phyloP scores from a whole-genome alignment of 2,888 invertebrate species.

The Ectemnius continuus region DNA sequence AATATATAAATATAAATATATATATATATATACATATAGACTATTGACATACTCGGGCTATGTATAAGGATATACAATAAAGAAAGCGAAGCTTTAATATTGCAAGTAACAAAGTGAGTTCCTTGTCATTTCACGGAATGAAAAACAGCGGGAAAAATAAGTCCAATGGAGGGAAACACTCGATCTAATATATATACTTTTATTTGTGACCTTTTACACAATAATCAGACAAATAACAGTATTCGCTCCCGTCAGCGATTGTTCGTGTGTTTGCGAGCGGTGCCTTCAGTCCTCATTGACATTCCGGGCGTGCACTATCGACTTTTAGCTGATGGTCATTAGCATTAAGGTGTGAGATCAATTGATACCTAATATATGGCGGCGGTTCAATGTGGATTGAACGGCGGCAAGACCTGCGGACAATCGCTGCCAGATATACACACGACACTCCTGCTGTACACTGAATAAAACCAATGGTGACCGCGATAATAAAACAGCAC shows the following conservation, averaged over 20 bases:
- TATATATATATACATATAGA: constrained; percentile 52
- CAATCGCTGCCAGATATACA: background rate
- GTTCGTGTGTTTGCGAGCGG: constrained; percentile 45
- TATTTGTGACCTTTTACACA: constrained; percentile 74
- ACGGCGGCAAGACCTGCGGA: background rate
- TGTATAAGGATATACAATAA: constrained; percentile 74
- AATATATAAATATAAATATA: constrained; percentile 42
- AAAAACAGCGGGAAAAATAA: background rate
- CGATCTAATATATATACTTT: constrained; percentile 51
- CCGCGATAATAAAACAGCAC: background rate
- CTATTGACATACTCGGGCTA: constrained; percentile 68
- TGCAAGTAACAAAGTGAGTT: constrained; percentile 51
- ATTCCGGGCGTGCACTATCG: background rate
- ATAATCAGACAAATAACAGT: constrained; percentile 76
- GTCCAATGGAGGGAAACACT: constrained; percentile 5
- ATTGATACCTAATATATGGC: constrained; percentile 2
- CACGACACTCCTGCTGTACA: background rate
- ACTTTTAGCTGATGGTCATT: background rate
- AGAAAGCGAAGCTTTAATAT: constrained; percentile 68
- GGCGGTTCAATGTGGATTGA: background rate
- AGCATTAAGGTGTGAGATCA: constrained; percentile 1
- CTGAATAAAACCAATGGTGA: constrained; percentile 1
- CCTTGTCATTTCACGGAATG: background rate
- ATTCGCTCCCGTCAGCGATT: constrained; percentile 60
- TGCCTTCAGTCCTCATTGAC: background rate